Evolutionary conservation across 2,113 vertebrate species (phyloP).

Genomic region (Paraplagusia blochii): DNA sequence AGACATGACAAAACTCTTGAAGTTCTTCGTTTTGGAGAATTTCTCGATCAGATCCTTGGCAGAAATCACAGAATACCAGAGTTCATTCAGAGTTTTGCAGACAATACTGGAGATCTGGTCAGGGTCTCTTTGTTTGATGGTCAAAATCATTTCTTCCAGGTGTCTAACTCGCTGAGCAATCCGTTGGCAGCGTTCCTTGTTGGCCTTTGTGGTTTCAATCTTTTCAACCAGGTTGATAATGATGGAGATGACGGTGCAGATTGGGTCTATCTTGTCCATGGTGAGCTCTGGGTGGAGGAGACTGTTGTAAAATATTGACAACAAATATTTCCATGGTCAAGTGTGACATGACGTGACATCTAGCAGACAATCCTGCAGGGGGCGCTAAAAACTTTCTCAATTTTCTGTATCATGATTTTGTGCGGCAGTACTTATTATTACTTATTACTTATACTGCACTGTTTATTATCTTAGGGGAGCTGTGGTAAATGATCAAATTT

Average conservation of each 20-base stretch:
- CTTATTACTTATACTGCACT: too few species aligned
- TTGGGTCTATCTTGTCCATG: slow-evolving; percentile 1
- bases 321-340: too few species aligned
- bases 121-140: not conserved
- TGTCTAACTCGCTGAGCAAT: slow-evolving; percentile 7
- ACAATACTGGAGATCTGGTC: not conserved
- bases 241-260: not conserved
- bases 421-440: too few species aligned
- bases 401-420: too few species aligned
- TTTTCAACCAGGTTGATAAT: not conserved
- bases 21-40: not conserved
- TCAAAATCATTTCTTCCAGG: slow-evolving; percentile 2
- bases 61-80: not conserved
- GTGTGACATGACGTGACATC: not conserved
- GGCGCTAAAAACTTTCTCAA: too few species aligned
- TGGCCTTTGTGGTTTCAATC: slow-evolving; percentile 2
- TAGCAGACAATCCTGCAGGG: not conserved
- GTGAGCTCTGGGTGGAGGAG: slow-evolving; percentile 1
- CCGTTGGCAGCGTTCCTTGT: slow-evolving; percentile 11
- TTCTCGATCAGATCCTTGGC: not conserved
- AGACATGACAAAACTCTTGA: not conserved
- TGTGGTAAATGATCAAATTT: too few species aligned
- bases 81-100: not conserved
- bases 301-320: not conserved
- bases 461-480: too few species aligned